Base-by-base conservation (phyloP, 2,113 vertebrate species). In the Tachycineta bicolor region DNA sequence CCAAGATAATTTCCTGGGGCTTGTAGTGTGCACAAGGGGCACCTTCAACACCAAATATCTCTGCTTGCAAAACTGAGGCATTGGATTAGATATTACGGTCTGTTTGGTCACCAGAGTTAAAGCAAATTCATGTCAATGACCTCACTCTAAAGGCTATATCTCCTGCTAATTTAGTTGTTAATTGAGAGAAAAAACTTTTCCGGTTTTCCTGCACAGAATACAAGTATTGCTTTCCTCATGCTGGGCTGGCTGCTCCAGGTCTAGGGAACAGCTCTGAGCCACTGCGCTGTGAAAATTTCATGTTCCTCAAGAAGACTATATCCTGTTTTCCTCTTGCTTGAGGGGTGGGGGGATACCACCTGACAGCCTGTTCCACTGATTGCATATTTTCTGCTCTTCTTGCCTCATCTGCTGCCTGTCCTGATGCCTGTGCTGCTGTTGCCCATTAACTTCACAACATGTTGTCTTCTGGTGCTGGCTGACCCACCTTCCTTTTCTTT, bases 131-230 rank as follows among this genome's bases (percentile, higher is more conserved):
- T 33, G 25, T 46, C n/a, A 39, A 4, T 5, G 12, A 39, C 4
- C 14, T 46, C 65, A 43, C 12, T n/a, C 11, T n/a, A 52, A 74
- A 69, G 11, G 14, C 10, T 83, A 22, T 52, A 12, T 33, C 13
- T 75, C 9, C 28, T 55, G 23, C 18, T 76, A 34, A 37, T 77
- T 63, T 55, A 50, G 29, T 41, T 74, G 12, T 62, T 67, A 49
- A 79, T 29, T n/a, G 33, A 59, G 44, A 85, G 29, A n/a, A 64
- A 29, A 12, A 52, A 20, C 21, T 50, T 63, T 80, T 37, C 23
- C 0, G 37, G 0, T 25, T 26, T 12, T 56, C 6, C 11, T 53
- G 3, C 14, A 33, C 10, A 46, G 46, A 65, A n/a, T 9, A n/a
- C 26, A n/a, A 46, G 4, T 47, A 13, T 28, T 44, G n/a, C 25